Evolutionary conservation across 2,113 vertebrate species (phyloP).

Genomic region (Onychostruthus taczanowskii): DNA sequence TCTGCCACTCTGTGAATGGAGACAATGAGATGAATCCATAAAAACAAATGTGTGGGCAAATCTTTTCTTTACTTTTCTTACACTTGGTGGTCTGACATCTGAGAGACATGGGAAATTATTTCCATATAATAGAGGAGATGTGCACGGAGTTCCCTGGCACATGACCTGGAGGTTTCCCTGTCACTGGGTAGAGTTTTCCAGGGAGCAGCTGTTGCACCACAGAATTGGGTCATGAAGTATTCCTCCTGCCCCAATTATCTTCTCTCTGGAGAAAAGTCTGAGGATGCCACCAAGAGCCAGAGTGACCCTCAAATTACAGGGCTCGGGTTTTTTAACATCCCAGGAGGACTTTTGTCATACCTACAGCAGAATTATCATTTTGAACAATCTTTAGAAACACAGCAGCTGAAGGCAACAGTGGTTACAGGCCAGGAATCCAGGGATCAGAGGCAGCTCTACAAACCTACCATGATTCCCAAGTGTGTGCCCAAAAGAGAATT

Average conservation of each 20-base stretch:
- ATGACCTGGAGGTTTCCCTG: not conserved
- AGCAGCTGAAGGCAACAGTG: not conserved
- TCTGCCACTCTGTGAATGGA: not conserved
- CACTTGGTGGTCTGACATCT: not conserved
- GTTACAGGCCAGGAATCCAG: not conserved
- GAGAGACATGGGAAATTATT: constrained; percentile 27
- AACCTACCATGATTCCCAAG: not conserved
- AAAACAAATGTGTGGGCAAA: constrained; percentile 21
- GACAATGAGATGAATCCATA: not conserved
- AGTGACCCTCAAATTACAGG: not conserved
- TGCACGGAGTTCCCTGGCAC: not conserved
- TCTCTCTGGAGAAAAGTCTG: not conserved
- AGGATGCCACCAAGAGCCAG: not conserved
- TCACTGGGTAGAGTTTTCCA: not conserved
- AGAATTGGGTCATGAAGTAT: not conserved
- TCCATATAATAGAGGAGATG: not conserved
- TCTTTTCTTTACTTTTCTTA: constrained; percentile 27
- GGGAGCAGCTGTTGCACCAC: not conserved
- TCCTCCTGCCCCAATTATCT: not conserved
- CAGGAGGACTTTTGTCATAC: not conserved
- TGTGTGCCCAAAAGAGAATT: not conserved
- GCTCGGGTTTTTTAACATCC: not conserved
- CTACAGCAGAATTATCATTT: not conserved
- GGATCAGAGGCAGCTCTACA: not conserved
- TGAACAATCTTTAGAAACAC: not conserved